Evolutionary conservation across 23 tunicate genomes (phyloP), one percentile per base, ranked within the genome.

Genomic region (Clavelina lepadiformis): DNA sequence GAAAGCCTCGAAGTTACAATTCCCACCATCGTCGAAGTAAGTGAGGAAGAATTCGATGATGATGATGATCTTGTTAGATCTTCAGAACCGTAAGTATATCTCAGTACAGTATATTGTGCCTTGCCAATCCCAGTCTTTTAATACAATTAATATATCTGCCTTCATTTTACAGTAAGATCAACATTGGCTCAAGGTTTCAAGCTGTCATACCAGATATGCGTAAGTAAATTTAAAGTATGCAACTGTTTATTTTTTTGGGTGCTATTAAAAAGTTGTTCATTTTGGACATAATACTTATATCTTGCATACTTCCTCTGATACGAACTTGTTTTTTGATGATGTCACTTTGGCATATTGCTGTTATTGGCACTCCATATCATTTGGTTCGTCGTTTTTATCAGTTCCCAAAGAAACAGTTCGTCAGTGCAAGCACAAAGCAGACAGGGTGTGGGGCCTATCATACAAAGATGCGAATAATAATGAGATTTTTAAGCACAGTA

Each of bases 181-280:
- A 87, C 76, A 79, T 87, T 74, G 96, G 96, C 7, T 38, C 78
- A 33, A 50, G 83, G 44, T 87, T 80, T 60, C 96, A 87, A 68
- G 87, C 96, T 18, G 64, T 35, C 19, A 58, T 87, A 20, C 96
- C 96, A 5, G 61, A 41, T 5, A 46, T 66, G 34, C 46, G 96
- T 87, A 61, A 79, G 85, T 78, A 63, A n/a, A 35, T 5, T 19
- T 5, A 37, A 26, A 5, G 49, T 15, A 41, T 41, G 15, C 49
- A 8, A 41, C 15, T 41, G 15, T 15, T 41, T 11, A 8, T 41
- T 41, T 41, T 11, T 41, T 41, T 15, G 49, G 49, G 49, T 41
- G 49, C 11, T 11, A 41, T 41, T 11, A 41, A 41, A 41, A 11
- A 15, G 15, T 8, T 15, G 49, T 41, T 8, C 11, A 41, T 41